A percentile compares a stretch with the other conserved stretches of the same genome.
phyloP scores from a whole-genome alignment of 2,113 vertebrate genomes.

The Pelodiscus sinensis region DNA sequence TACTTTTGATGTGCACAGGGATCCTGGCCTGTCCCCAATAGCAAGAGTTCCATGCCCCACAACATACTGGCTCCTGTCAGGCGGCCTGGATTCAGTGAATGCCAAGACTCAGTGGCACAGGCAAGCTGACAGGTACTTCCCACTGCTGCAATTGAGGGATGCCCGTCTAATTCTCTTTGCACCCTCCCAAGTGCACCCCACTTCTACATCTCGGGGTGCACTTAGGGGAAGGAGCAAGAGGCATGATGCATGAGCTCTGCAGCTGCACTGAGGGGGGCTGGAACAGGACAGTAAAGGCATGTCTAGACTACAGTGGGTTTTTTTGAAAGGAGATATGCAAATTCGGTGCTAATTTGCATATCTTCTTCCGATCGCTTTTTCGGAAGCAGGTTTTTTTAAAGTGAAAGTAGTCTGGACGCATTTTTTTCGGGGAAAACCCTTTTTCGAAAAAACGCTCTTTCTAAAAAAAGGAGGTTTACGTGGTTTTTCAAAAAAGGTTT shows the following conservation, averaged over 20 bases:
- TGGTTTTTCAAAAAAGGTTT: no score
- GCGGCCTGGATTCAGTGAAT: background rate
- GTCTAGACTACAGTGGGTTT: no score
- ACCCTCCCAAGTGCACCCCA: background rate
- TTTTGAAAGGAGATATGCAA: no score
- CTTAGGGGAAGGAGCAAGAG: background rate
- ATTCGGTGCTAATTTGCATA: no score
- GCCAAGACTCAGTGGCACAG: background rate
- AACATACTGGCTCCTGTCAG: rapidly evolving
- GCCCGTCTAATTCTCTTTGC: background rate
- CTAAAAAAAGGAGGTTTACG: no score
- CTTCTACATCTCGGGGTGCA: background rate
- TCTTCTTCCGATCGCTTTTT: no score
- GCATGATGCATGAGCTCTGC: background rate
- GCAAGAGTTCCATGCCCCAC: background rate
- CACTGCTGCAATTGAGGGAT: background rate
- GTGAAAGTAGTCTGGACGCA: no score
- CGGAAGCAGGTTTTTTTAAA: no score
- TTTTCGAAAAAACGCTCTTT: no score
- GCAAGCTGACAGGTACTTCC: background rate
- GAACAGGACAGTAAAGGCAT: background rate
- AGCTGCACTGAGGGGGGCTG: background rate
- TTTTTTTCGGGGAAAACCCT: no score
- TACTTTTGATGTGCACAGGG: background rate
- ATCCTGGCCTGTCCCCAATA: background rate